Evolutionary conservation across 2,113 vertebrate genomes (phyloP).

Genomic region (Sinocyclocheilus maitianheensis): DNA sequence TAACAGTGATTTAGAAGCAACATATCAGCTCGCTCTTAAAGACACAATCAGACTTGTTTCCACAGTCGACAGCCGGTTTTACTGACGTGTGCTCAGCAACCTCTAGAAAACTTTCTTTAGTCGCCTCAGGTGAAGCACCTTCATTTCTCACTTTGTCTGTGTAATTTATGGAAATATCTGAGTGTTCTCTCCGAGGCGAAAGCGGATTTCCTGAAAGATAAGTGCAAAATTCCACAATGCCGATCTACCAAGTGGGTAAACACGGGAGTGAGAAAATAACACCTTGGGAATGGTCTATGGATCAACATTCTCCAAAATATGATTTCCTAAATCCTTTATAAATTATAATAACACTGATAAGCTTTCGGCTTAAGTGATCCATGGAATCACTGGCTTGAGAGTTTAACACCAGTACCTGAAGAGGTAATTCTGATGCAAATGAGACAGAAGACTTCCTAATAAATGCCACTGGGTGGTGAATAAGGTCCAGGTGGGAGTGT

Average conservation of each 20-base stretch:
- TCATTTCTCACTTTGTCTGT: constrained; percentile 38
- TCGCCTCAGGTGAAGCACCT: constrained; percentile 60
- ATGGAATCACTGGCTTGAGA: constrained; percentile 74
- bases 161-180: constrained; percentile 66
- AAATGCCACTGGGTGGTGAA: constrained; percentile 71
- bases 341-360: constrained; percentile 77
- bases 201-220: constrained; percentile 72
- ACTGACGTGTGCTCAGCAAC: constrained; percentile 59
- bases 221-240: constrained; percentile 65
- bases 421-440: constrained; percentile 78
- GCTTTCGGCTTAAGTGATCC: constrained; percentile 73
- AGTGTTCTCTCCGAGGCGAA: constrained; percentile 60
- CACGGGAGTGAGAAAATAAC: constrained; percentile 66
- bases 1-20: constrained; percentile 7
- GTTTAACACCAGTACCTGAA: constrained; percentile 75
- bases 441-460: constrained; percentile 68
- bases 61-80: constrained; percentile 13
- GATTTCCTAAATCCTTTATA: constrained; percentile 75
- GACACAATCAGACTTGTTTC: neutral
- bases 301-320: constrained; percentile 71
- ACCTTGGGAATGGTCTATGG: constrained; percentile 68
- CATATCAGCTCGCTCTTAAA: neutral
- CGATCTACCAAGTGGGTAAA: constrained; percentile 72
- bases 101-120: constrained; percentile 62
- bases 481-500: constrained; percentile 70